Percentiles rank a stretch among this genome's conserved stretches.
Evolutionary conservation across 2,113 vertebrate genomes (phyloP).

Genomic region (Hystrix cristata): DNA sequence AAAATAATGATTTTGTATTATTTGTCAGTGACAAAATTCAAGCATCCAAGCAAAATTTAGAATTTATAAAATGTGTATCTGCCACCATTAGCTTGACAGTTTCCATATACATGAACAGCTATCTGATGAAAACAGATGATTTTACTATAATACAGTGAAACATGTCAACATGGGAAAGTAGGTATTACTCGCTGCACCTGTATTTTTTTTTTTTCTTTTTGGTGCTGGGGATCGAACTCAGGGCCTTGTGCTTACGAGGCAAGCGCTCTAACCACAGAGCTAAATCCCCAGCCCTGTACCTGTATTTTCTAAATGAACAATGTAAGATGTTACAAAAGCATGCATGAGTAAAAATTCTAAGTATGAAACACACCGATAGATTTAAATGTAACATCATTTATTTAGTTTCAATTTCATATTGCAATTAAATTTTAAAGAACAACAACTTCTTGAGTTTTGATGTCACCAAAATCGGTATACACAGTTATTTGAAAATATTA

Average conservation of each 20-base stretch:
- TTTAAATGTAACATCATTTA: background rate
- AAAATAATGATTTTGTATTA: slow-evolving; percentile 26
- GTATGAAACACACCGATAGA: background rate
- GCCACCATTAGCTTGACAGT: background rate
- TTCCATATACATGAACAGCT: background rate
- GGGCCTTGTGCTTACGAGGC: no score
- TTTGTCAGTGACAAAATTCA: background rate
- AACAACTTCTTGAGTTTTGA: background rate
- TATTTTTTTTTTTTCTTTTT: background rate
- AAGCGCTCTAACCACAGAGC: no score
- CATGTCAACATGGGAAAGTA: background rate
- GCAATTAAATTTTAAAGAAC: background rate
- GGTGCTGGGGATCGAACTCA: no score
- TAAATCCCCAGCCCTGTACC: background rate
- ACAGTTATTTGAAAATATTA: background rate
- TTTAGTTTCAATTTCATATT: background rate
- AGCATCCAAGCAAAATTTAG: slow-evolving; percentile 54
- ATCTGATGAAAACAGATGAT: background rate
- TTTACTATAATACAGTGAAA: background rate
- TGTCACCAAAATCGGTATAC: background rate
- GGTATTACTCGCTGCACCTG: background rate
- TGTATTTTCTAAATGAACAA: background rate
- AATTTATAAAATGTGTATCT: background rate
- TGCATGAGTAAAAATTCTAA: background rate
- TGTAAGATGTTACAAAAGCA: background rate